Evolutionary conservation across 2,113 vertebrate species (phyloP), one percentile per base, ranked within the genome.

Genomic region (Crotalus tigris): DNA sequence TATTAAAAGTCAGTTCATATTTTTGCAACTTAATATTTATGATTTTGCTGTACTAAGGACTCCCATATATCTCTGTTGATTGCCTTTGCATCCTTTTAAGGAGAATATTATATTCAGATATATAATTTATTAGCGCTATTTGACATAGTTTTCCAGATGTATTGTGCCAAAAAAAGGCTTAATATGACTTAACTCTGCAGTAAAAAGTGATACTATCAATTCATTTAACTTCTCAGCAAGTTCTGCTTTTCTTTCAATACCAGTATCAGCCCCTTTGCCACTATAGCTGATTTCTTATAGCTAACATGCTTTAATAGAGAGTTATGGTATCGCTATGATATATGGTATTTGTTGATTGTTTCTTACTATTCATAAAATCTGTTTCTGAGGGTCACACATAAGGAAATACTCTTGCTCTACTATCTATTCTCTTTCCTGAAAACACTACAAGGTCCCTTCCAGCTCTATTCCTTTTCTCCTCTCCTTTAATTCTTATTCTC

Each of bases 111-210:
- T 17, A 53, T 29, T 90, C n/a, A 53, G 75, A n/a, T 54, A 23
- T 54, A 4, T 69, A 17, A 69, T 49, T n/a, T 53, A 69, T n/a
- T 53, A 69, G 4, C 26, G 11, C 46, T 90, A 29, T 69, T 90
- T 53, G 29, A 75, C 89, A 54, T 90, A 33, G 61, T 53, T 90
- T 90, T 90, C 89, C 90, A 91, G 49, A 91, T 91, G n/a, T 81
- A 54, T 4, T 90, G 61, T 64, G 29, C 9, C 12, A 10, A 23
- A 75, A 75, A 10, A 19, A 19, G 21, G 51, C 12, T 75, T 51
- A 75, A 7, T 53, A 69, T 91, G 90, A 19, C 13, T 51, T 81
- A 33, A 81, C 29, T 81, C 29, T 81, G 61, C 61, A 90, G 17
- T 75, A 44, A 75, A 75, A 49, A 51, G 59, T 90, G 3, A 11